These are phyloP conservation scores for Leptopilina drosophilae DNA, from an alignment of 2,888 invertebrate species.

Conservation along the genomic window DNA sequence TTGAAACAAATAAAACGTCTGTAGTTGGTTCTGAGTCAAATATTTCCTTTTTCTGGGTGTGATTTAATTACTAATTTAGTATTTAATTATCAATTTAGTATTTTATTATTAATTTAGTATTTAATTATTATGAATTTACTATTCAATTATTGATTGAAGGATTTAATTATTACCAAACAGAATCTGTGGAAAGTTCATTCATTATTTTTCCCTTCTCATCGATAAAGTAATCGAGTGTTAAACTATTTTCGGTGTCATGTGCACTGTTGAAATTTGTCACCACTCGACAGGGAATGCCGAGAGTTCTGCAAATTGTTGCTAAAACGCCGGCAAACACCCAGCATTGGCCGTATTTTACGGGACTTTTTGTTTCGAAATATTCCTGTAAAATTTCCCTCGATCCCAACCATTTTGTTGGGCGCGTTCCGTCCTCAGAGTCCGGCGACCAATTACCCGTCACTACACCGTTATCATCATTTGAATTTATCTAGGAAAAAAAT, in stretches of 20 bases:
- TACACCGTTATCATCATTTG: conserved; percentile 91
- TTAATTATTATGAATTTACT: too few relatives aligned
- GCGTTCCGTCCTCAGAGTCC: conserved; percentile 89
- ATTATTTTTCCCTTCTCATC: conserved; percentile 88
- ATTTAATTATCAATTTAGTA: too few relatives aligned
- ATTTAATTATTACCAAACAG: conserved; percentile 83
- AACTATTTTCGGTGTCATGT: conserved; percentile 94
- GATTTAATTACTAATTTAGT: too few relatives aligned
- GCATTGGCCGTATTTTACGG: conserved; percentile 96
- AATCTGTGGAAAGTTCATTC: conserved; percentile 90
- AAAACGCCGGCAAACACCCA: conserved; percentile 96
- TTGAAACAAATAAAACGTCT: too few relatives aligned
- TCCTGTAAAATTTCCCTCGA: conserved; percentile 91
- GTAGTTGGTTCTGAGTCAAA: too few relatives aligned
- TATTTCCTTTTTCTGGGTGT: too few relatives aligned
- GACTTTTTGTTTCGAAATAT: conserved; percentile 89
- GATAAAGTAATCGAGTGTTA: conserved; percentile 94
- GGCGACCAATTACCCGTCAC: conserved; percentile 93
- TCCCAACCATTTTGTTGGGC: conserved; percentile 94
- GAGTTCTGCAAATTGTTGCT: conserved; percentile 91
- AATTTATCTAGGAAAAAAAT: conserved; percentile 79
- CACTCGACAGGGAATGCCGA: conserved; percentile 92
- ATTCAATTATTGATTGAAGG: too few relatives aligned
- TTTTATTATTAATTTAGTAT: too few relatives aligned
- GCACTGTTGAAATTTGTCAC: conserved; percentile 96